Percentiles rank a stretch among this genome's conserved stretches.
Evolutionary conservation across 2,888 invertebrate species (phyloP).

Genomic region (Spatulosminthurus flaviceps): DNA sequence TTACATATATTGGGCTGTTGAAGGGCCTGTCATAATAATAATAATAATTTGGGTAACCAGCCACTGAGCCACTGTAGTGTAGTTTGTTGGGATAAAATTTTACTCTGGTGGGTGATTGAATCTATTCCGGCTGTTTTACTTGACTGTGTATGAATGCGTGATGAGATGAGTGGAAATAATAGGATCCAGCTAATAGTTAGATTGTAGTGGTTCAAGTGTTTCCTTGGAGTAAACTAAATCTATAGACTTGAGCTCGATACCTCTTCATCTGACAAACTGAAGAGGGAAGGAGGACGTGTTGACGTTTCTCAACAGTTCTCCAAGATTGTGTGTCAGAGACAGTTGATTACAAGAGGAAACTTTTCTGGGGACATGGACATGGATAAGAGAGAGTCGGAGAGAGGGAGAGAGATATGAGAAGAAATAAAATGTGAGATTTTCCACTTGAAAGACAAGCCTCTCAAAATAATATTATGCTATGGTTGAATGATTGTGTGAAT

Average conservation of each 20-base stretch:
- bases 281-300: constrained; percentile 18
- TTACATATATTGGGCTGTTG: neutral
- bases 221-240: too few species aligned
- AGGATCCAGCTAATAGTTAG: neutral
- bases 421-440: neutral
- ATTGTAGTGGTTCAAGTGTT: neutral
- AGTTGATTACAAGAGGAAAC: constrained; percentile 1
- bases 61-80: too few species aligned
- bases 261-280: constrained; percentile 27
- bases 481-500: neutral
- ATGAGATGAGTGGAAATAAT: constrained; percentile 23
- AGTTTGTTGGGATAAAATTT: neutral
- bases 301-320: constrained; percentile 2
- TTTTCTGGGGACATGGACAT: constrained; percentile 1
- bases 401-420: neutral
- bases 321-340: constrained; percentile 21
- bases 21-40: neutral
- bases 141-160: constrained; percentile 2
- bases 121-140: constrained; percentile 4
- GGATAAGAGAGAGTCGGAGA: too few species aligned
- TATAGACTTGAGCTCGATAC: neutral
- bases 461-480: neutral
- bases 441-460: neutral
- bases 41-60: neutral
- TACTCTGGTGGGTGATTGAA: constrained; percentile 22